Evolutionary conservation across 2,113 vertebrate genomes (phyloP), one percentile per base, ranked within the genome.

Genomic region (Hymenochirus boettgeri): DNA sequence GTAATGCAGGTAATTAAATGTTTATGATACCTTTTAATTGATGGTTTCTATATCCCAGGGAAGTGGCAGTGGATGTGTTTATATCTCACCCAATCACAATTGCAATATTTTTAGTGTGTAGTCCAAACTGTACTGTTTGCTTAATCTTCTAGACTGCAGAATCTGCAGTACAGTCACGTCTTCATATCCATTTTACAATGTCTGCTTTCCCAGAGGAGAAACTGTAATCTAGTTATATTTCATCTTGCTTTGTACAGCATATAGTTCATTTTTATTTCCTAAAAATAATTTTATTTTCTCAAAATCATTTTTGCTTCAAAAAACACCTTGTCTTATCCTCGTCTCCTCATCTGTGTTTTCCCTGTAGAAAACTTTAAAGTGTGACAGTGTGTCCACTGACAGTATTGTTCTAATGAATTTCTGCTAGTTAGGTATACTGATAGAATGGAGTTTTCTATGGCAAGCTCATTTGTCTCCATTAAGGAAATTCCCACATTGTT

Each of bases 381-480:
- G 7, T 48, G 46, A 23, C n/a, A n/a, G n/a, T n/a, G n/a, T n/a
- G n/a, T 48, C 19, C 46, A 48, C 10, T 21, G 46, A 48, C 45
- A 21, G 18, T 11, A 21, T 21, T n/a, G 22, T 6, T 21, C 46
- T 48, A 48, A 48, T 48, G 18, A 48, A 8, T 48, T 23, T 23
- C 19, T 48, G 9, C 21, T 23, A 21, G 46, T 48, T 23, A 48
- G 46, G 19, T 23, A 10, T 21, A 48, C 18, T 48, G 19, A 48
- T 48, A 48, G 46, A 23, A 48, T 48, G 46, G 18, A n/a, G 46
- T 48, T 23, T 48, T 6, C 22, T 22, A 5, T 48, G 18, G 19
- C 3, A 13, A 46, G 46, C 21, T 48, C 46, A 48, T 48, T 48
- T 48, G 46, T 48, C 46, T 48, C 46, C 19, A 22, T 48, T 48